Conservation (phyloP, 2,113 vertebrate species). For the Etheostoma cragini region DNA sequence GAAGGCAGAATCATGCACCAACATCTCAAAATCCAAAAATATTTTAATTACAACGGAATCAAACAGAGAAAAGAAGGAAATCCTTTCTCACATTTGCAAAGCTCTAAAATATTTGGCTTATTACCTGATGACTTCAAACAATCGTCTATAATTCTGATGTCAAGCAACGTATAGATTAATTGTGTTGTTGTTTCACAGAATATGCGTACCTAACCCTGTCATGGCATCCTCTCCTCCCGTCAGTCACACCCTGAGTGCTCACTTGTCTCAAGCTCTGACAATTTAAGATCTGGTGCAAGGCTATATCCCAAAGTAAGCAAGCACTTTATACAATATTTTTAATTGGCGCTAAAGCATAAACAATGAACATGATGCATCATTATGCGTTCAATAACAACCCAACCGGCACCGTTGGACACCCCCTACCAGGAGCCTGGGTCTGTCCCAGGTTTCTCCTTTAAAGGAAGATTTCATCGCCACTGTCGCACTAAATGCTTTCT, state of each 20-base stretch:
- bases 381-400: conserved; percentile 7
- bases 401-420: too few species aligned
- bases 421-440: too few species aligned
- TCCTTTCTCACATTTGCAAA: neutral
- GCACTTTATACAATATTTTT: neutral
- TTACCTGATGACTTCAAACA: neutral
- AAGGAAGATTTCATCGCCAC: too few species aligned
- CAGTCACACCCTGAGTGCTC: conserved; percentile 5
- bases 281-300: neutral
- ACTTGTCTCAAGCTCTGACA: conserved; percentile 13
- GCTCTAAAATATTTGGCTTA: too few species aligned
- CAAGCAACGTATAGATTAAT: neutral
- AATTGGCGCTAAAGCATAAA: neutral
- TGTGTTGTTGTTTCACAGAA: conserved; percentile 5
- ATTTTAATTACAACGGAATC: neutral
- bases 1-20: neutral
- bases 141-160: neutral
- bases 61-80: neutral
- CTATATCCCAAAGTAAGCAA: neutral
- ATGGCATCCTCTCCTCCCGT: conserved; percentile 5
- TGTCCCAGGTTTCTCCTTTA: too few species aligned
- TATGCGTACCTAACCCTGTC: neutral
- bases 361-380: conserved; percentile 27
- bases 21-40: neutral
- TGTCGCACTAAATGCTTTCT: too few species aligned